Evolutionary conservation across 1,140 invertebrate genomes (phyloP).

Genomic region (Hylaeus anthracinus): DNA sequence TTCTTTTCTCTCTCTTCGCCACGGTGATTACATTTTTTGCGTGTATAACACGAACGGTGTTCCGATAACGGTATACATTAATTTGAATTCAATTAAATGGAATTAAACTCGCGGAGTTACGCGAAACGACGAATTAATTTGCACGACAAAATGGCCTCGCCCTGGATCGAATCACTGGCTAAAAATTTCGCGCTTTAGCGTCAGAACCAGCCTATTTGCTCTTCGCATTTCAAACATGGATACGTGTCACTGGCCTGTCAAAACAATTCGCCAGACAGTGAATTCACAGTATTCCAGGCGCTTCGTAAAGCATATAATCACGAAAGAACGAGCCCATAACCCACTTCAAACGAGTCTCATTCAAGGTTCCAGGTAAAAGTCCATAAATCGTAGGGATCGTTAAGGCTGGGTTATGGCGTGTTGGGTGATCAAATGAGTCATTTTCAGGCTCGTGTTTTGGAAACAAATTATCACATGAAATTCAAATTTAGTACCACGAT

Average conservation of each 20-base stretch:
- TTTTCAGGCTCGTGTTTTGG: too few relatives aligned
- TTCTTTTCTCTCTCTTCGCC: too few relatives aligned
- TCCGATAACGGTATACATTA: not conserved
- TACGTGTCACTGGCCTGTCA: not conserved
- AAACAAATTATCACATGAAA: too few relatives aligned
- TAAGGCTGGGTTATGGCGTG: not conserved
- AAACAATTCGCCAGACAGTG: not conserved
- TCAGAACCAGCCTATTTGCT: not conserved
- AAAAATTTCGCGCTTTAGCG: conserved; percentile 5
- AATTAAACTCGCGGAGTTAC: not conserved
- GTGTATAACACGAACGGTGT: not conserved
- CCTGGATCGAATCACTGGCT: not conserved
- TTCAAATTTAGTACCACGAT: too few relatives aligned
- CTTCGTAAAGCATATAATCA: not conserved
- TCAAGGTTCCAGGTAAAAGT: not conserved
- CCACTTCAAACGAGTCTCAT: not conserved
- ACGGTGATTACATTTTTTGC: not conserved
- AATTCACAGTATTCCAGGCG: too few relatives aligned
- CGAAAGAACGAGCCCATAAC: not conserved
- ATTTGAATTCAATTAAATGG: conserved; percentile 9
- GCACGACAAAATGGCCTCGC: not conserved
- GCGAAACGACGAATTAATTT: conserved; percentile 23
- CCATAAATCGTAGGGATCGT: conserved; percentile 10
- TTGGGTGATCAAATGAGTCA: too few relatives aligned
- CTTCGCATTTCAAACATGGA: not conserved